Percentiles rank a stretch among this genome's conserved stretches.
phyloP scores from a whole-genome alignment of 2,113 vertebrate species.

The Thamnophis sirtalis region DNA sequence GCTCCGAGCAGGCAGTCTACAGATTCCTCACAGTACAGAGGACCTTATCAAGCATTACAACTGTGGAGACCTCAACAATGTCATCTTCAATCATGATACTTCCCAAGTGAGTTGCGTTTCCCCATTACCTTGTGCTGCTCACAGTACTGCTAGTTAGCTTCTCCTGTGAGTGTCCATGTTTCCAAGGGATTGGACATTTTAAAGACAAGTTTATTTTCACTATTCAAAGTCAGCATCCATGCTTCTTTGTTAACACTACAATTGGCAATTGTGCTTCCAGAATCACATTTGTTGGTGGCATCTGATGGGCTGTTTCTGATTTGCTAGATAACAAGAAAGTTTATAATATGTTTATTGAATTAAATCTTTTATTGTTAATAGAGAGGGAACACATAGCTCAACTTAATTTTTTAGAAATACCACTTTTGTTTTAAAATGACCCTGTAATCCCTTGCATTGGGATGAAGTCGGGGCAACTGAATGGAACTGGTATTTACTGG shows the following conservation, averaged over 20 bases:
- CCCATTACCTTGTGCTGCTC: not conserved
- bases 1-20: conserved; percentile 76
- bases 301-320: not conserved
- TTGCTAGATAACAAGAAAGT: not conserved
- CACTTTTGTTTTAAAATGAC: not conserved
- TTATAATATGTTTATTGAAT: not conserved
- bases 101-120: conserved; percentile 73
- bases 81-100: conserved; percentile 85
- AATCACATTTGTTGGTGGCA: not conserved
- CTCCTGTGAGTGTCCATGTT: accelerated
- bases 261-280: not conserved
- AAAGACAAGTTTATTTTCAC: not conserved
- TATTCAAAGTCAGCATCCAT: not conserved
- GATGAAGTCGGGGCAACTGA: not conserved
- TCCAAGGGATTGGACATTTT: not conserved
- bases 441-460: not conserved
- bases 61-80: conserved; percentile 86
- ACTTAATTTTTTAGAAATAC: not conserved
- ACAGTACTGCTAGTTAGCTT: not conserved
- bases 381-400: not conserved
- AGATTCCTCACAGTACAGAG: conserved; percentile 80
- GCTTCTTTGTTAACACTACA: not conserved
- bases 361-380: not conserved
- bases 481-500: not conserved
- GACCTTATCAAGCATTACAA: conserved; percentile 88